phyloP scores from a whole-genome alignment of 2,797 vertebrate genomes.

The Oryzias dopingdopingensis region DNA sequence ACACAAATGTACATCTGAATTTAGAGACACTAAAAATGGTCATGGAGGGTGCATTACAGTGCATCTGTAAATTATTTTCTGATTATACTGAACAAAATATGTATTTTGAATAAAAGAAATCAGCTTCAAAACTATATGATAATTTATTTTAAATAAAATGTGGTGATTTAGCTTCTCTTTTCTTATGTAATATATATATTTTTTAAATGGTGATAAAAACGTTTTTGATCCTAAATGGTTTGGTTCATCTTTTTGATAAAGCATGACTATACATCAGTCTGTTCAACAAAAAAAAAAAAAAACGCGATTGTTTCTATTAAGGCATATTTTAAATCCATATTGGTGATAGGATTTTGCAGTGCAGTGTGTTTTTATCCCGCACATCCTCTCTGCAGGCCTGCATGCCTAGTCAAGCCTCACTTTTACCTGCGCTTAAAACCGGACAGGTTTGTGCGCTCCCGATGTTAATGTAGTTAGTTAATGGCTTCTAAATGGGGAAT shows the following conservation, averaged over 20 bases:
- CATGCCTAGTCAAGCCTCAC: constrained; percentile 24
- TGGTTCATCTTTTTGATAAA: background rate
- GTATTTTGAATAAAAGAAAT: too few relatives aligned
- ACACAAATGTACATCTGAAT: too few relatives aligned
- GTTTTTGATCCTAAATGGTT: background rate
- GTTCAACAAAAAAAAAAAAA: background rate
- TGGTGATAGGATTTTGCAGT: constrained; percentile 19
- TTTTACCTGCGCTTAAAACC: constrained; percentile 27
- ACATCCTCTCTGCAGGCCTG: constrained; percentile 26
- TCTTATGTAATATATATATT: too few relatives aligned
- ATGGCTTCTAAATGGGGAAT: constrained; percentile 70
- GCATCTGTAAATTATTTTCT: too few relatives aligned
- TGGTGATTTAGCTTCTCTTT: too few relatives aligned
- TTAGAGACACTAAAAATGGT: too few relatives aligned
- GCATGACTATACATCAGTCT: background rate
- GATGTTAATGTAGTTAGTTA: constrained; percentile 51
- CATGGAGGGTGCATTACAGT: too few relatives aligned
- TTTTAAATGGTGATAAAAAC: too few relatives aligned
- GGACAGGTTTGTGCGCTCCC: constrained; percentile 15
- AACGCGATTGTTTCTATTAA: background rate
- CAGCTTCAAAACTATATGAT: too few relatives aligned
- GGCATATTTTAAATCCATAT: background rate
- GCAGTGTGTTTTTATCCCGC: constrained; percentile 20
- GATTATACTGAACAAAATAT: too few relatives aligned
- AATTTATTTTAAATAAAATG: too few relatives aligned